These are phyloP conservation scores for Trichonephila clavipes DNA, from an alignment of 1,140 invertebrate species.

Conservation along the genomic window DNA sequence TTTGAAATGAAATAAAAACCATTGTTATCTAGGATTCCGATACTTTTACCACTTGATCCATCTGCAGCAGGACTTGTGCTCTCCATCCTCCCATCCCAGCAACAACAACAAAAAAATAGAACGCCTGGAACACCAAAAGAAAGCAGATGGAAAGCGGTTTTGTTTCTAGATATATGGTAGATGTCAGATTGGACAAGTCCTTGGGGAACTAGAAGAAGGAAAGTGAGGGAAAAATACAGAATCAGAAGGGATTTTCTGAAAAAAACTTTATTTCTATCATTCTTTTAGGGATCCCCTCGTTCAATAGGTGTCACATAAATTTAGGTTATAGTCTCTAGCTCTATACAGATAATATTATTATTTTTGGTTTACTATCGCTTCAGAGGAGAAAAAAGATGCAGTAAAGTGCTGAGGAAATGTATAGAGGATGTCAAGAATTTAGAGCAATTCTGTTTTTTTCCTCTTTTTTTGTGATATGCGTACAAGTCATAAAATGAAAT, in stretches of 20 bases:
- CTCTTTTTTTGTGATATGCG: no score
- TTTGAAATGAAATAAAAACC: constrained; percentile 15
- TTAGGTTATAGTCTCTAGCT: background rate
- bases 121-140: background rate
- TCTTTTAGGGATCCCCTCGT: background rate
- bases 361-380: constrained; percentile 13
- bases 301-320: constrained; percentile 40
- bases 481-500: no score
- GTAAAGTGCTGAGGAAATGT: background rate
- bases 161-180: constrained; percentile 30
- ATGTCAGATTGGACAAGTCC: constrained; percentile 56
- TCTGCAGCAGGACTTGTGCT: background rate
- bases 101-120: background rate
- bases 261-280: constrained; percentile 20
- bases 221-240: background rate
- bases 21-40: constrained; percentile 9
- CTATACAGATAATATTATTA: background rate
- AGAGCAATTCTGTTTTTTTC: background rate
- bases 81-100: background rate
- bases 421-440: background rate
- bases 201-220: background rate
- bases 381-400: background rate
- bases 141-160: constrained; percentile 20
- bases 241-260: background rate
- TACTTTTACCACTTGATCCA: constrained; percentile 37